Conservation (phyloP, 1,140 invertebrate genomes). For the Mizuhopecten yessoensis region DNA sequence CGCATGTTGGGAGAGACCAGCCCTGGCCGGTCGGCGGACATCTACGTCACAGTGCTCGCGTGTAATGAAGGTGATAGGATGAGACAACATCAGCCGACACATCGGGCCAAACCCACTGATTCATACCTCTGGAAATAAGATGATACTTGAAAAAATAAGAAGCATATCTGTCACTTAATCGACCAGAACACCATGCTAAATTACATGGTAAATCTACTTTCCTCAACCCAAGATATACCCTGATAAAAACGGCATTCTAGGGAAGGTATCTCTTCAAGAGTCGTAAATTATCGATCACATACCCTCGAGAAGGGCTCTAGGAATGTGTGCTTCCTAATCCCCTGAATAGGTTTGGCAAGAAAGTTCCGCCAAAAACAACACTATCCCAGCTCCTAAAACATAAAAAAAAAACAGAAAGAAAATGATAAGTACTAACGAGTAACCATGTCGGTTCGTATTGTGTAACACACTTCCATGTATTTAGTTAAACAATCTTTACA, state of each 20-base stretch:
- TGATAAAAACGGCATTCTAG: neutral
- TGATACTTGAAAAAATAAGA: constrained; percentile 32
- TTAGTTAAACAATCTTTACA: no score
- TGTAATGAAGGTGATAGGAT: constrained; percentile 1
- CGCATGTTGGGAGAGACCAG: neutral
- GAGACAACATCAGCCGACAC: neutral
- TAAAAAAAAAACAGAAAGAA: no score
- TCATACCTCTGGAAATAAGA: constrained; percentile 25
- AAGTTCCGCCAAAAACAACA: neutral
- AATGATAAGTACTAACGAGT: no score
- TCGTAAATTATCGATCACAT: constrained; percentile 12
- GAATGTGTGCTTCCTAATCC: neutral
- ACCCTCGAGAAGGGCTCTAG: neutral
- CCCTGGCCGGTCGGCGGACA: neutral
- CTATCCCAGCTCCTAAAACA: neutral
- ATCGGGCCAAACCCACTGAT: constrained; percentile 3
- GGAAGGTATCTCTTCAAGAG: neutral
- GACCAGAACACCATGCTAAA: neutral
- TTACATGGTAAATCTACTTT: constrained; percentile 34
- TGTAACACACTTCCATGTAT: no score
- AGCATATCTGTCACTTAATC: constrained; percentile 9
- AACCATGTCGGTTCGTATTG: neutral
- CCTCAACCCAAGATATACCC: neutral
- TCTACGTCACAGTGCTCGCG: neutral
- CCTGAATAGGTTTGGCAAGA: no score